phyloP scores from a whole-genome alignment of 2,888 invertebrate genomes.

The Drosophila robusta region DNA sequence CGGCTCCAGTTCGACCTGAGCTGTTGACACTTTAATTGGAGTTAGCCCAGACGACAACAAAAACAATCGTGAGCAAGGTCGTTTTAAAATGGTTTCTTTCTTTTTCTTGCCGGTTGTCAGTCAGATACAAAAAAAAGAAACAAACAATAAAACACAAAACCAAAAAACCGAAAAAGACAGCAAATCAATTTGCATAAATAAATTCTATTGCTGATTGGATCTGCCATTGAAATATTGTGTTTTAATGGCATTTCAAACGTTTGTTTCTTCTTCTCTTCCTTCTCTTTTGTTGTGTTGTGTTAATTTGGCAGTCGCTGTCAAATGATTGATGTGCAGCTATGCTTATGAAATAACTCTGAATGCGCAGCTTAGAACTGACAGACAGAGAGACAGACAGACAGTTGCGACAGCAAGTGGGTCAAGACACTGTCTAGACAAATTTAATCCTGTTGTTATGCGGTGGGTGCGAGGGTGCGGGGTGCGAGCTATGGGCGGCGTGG shows the following conservation, averaged over 20 bases:
- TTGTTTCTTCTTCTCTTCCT: conserved; percentile 30
- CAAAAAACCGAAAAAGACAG: conserved; percentile 16
- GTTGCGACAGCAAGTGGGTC: conserved; percentile 36
- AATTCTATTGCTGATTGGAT: conserved; percentile 71
- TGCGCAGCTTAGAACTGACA: conserved; percentile 38
- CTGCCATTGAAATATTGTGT: conserved; percentile 72
- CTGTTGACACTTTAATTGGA: conserved; percentile 73
- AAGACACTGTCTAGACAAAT: conserved; percentile 39
- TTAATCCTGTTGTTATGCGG: conserved; percentile 29
- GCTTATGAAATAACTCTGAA: conserved; percentile 31
- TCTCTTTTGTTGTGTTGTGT: conserved; percentile 33
- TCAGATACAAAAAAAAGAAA: conserved; percentile 6
- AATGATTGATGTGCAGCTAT: conserved; percentile 61
- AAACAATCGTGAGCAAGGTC: conserved; percentile 58
- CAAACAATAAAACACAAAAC: conserved; percentile 11
- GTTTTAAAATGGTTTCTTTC: conserved; percentile 52
- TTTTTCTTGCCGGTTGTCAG: conserved; percentile 32
- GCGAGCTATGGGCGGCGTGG: no score
- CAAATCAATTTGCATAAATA: conserved; percentile 61
- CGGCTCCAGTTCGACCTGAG: conserved; percentile 20
- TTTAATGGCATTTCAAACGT: conserved; percentile 61
- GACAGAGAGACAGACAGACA: background rate
- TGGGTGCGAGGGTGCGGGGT: no score
- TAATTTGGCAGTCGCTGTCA: conserved; percentile 61
- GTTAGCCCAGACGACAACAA: conserved; percentile 26